Conservation (phyloP, 2,888 invertebrate genomes). For the Rotaria sp. region DNA sequence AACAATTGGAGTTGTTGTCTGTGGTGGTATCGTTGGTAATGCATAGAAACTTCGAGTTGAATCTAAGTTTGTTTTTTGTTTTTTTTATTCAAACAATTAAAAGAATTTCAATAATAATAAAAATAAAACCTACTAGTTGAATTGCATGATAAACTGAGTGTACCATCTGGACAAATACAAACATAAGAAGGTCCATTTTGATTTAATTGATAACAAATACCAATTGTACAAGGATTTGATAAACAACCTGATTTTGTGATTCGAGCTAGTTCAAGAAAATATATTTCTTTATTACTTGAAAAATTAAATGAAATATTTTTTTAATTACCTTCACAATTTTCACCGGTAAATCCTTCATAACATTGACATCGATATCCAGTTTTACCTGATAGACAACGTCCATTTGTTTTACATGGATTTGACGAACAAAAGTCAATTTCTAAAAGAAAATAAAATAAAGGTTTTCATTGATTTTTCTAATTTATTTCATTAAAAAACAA, state of each 20-base stretch:
- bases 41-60: background rate
- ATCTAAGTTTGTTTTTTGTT: background rate
- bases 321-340: slow-evolving; percentile 30
- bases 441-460: background rate
- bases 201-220: slow-evolving; percentile 16
- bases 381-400: slow-evolving; percentile 32
- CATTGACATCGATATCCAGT: slow-evolving; percentile 36
- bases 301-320: background rate
- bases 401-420: slow-evolving; percentile 36
- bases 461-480: too few species aligned
- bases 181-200: background rate
- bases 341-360: slow-evolving; percentile 33
- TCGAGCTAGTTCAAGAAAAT: background rate
- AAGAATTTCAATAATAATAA: too few species aligned
- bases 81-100: too few species aligned
- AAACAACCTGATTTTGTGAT: slow-evolving; percentile 22
- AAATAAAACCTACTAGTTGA: background rate
- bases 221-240: slow-evolving; percentile 34
- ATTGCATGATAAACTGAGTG: background rate
- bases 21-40: background rate
- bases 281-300: too few species aligned
- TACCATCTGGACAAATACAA: slow-evolving; percentile 25
- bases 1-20: background rate
- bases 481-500: background rate
- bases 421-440: slow-evolving; percentile 38